Conservation (phyloP, 2,888 invertebrate species). For the Parelbella ahira region DNA sequence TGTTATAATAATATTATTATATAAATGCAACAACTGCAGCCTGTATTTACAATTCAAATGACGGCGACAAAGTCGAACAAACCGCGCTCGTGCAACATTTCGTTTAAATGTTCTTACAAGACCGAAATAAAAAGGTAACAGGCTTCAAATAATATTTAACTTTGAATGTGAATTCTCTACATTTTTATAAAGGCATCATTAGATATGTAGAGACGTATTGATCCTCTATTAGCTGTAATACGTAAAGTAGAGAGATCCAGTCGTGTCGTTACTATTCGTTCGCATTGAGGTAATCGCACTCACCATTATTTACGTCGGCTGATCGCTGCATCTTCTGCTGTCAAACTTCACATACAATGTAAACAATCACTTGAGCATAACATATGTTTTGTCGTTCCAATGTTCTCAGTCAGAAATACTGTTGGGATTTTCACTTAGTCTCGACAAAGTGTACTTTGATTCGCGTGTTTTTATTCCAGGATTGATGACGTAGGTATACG, state of each 20-base stretch:
- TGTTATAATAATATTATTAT: slow-evolving; percentile 10
- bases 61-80: slow-evolving; percentile 11
- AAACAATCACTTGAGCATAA: slow-evolving; percentile 15
- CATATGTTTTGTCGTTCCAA: slow-evolving; percentile 1
- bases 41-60: slow-evolving; percentile 37
- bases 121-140: too few relatives aligned
- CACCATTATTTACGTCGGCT: slow-evolving; percentile 18
- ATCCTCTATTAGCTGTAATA: neutral
- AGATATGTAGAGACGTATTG: too few relatives aligned
- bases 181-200: too few relatives aligned
- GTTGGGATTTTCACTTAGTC: neutral
- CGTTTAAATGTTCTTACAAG: slow-evolving; percentile 8
- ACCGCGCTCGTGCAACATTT: slow-evolving; percentile 1
- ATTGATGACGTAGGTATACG: slow-evolving; percentile 36
- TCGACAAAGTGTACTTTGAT: neutral
- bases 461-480: slow-evolving; percentile 26
- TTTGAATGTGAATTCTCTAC: too few relatives aligned
- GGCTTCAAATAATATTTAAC: too few relatives aligned
- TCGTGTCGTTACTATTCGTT: slow-evolving; percentile 1
- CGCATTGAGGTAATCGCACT: slow-evolving; percentile 7
- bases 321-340: slow-evolving; percentile 6
- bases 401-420: slow-evolving; percentile 3
- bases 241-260: neutral
- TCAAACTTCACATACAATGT: slow-evolving; percentile 18
- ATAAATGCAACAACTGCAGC: slow-evolving; percentile 13